These are phyloP conservation scores for Sinocyclocheilus anshuiensis DNA, from an alignment of 2,113 vertebrate genomes.

Conservation along the genomic window DNA sequence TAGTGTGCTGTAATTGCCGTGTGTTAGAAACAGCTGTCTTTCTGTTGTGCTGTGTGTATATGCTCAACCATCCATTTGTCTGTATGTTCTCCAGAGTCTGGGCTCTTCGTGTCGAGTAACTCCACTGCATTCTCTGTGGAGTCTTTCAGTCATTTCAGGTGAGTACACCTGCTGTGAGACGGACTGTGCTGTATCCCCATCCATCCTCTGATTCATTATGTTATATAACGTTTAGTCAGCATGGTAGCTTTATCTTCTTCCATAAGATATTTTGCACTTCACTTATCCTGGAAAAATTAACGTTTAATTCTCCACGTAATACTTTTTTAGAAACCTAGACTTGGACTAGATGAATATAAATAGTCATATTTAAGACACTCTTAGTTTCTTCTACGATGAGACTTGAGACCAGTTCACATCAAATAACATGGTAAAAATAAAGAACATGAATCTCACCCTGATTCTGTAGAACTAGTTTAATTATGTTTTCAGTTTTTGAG, in stretches of 20 bases:
- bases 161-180: conserved; percentile 28
- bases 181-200: not conserved
- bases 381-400: too few relatives aligned
- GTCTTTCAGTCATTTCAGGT: conserved; percentile 28
- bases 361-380: not conserved
- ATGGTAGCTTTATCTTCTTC: conserved; percentile 7
- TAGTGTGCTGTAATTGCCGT: conserved; percentile 46
- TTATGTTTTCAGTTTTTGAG: too few relatives aligned
- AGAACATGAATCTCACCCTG: too few relatives aligned
- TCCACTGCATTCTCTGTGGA: conserved; percentile 10
- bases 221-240: conserved; percentile 17
- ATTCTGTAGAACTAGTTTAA: too few relatives aligned
- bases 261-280: not conserved
- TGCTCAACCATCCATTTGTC: conserved; percentile 21
- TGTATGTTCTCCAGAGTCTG: conserved; percentile 18
- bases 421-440: too few relatives aligned
- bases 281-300: not conserved
- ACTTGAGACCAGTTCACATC: too few relatives aligned
- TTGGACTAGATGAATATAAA: not conserved
- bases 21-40: conserved; percentile 54
- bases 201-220: conserved; percentile 24
- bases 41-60: conserved; percentile 43
- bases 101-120: conserved; percentile 12
- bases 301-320: not conserved
- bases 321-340: not conserved